Conservation (phyloP, 2,113 vertebrate species). For the Nothocercus julius region DNA sequence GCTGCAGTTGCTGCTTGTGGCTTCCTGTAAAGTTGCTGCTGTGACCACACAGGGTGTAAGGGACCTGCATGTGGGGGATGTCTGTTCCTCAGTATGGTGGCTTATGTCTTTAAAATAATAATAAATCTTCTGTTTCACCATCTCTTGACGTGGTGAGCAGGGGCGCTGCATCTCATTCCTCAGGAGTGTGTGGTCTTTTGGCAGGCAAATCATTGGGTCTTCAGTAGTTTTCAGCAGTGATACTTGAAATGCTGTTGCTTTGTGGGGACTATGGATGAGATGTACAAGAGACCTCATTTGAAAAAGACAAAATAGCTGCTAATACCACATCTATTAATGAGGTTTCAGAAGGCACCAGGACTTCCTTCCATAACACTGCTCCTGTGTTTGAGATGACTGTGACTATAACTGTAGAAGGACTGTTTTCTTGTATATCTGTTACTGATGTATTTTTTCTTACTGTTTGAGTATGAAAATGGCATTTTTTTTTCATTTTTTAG, state of each 20-base stretch:
- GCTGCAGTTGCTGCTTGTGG: background rate
- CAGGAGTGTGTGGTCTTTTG: background rate
- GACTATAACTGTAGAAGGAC: background rate
- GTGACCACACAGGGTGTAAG: rapidly evolving
- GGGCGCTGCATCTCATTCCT: background rate
- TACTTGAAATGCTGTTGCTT: background rate
- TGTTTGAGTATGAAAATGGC: background rate
- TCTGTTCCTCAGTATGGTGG: background rate
- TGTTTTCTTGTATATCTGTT: background rate
- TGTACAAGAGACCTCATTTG: background rate
- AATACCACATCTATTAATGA: background rate
- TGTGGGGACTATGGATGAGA: background rate
- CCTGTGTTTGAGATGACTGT: background rate
- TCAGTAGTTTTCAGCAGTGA: background rate
- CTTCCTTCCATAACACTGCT: background rate
- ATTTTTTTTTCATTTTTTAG: background rate
- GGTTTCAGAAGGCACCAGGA: background rate
- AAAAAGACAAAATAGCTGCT: background rate
- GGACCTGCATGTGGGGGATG: background rate
- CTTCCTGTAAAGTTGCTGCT: background rate
- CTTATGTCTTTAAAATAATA: background rate
- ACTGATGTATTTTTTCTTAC: background rate
- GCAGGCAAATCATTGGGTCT: background rate
- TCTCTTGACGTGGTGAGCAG: background rate
- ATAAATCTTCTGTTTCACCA: background rate